phyloP scores from a whole-genome alignment of 2,113 vertebrate species.

The Neotoma lepida region DNA sequence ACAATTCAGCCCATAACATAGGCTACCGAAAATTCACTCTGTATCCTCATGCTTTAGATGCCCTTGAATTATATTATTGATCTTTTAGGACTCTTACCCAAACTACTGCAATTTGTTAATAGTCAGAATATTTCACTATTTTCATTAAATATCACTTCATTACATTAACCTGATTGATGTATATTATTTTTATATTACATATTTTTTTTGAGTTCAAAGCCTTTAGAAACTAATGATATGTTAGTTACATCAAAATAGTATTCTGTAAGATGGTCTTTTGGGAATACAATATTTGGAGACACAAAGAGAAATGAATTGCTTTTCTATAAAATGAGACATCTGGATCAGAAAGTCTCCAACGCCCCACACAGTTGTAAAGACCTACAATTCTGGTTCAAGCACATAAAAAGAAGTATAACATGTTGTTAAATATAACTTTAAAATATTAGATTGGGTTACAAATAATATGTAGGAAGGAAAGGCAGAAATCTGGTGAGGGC shows the following conservation, averaged over 20 bases:
- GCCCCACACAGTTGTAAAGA: constrained; percentile 14
- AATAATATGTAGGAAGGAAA: constrained; percentile 13
- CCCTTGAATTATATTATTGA: constrained; percentile 17
- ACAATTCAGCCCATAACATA: background rate
- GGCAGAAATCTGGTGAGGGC: background rate
- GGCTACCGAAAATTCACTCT: background rate
- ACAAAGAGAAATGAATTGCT: constrained; percentile 22
- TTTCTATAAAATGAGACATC: constrained; percentile 24
- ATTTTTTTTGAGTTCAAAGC: constrained; percentile 2
- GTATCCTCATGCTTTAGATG: background rate
- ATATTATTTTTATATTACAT: background rate
- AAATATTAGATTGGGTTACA: constrained; percentile 22
- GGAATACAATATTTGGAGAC: background rate
- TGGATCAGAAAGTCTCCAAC: background rate
- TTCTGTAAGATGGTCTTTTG: constrained; percentile 12
- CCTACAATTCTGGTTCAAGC: constrained; percentile 2
- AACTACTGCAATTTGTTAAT: constrained; percentile 16
- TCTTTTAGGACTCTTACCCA: background rate
- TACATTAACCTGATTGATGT: background rate
- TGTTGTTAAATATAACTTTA: constrained; percentile 26
- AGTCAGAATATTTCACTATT: background rate
- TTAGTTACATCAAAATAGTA: constrained; percentile 28
- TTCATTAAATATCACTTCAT: constrained; percentile 44
- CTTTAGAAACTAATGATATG: background rate
- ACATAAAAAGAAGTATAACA: background rate